These are phyloP conservation scores for Pheosia gnoma DNA, from an alignment of 2,888 invertebrate genomes.

Conservation along the genomic window DNA sequence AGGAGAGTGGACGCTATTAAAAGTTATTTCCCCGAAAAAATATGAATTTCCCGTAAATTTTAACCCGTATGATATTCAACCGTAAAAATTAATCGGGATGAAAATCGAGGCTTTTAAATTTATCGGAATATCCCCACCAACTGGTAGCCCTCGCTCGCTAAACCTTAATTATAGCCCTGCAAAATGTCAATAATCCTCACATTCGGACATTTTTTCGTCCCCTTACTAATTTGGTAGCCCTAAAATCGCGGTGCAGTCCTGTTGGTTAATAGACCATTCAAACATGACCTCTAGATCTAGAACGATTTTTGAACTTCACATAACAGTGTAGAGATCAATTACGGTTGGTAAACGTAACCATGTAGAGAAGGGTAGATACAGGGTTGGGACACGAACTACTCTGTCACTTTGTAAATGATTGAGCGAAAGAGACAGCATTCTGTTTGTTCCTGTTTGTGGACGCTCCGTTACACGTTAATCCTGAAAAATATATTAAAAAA, in stretches of 20 bases:
- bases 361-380: constrained; percentile 73
- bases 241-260: constrained; percentile 71
- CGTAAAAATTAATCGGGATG: constrained; percentile 60
- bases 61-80: constrained; percentile 32
- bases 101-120: constrained; percentile 69
- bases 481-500: background rate
- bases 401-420: constrained; percentile 57
- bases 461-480: constrained; percentile 54
- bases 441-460: constrained; percentile 41
- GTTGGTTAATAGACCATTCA: constrained; percentile 35
- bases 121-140: constrained; percentile 71
- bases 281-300: constrained; percentile 25
- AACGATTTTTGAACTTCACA: background rate
- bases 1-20: too few species aligned
- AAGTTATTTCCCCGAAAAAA: too few species aligned
- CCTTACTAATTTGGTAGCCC: constrained; percentile 80
- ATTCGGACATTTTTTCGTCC: constrained; percentile 72
- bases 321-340: constrained; percentile 37
- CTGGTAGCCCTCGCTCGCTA: constrained; percentile 60
- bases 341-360: constrained; percentile 56
- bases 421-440: constrained; percentile 54
- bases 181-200: constrained; percentile 81
- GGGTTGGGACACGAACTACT: constrained; percentile 66
- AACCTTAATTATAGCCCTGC: constrained; percentile 78
- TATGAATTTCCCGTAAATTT: background rate